Evolutionary conservation across 2,888 invertebrate species (phyloP), one percentile per base, ranked within the genome.

Genomic region (Aphodius sticticus): DNA sequence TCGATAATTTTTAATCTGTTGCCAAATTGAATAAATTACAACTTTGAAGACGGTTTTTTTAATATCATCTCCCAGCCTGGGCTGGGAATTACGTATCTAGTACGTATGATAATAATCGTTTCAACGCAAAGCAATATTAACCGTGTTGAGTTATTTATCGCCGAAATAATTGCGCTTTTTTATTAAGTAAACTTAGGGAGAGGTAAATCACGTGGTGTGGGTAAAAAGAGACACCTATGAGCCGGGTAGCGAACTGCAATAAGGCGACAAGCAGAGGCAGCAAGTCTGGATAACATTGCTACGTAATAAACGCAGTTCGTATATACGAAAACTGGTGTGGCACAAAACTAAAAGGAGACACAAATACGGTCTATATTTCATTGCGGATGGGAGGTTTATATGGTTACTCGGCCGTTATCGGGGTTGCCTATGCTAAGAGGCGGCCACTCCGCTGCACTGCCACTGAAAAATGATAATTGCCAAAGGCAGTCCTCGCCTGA

Each of bases 361-460:
- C 53, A 53, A 53, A 53, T 53, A 53, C 53, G 53, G 7, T 12
- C 86, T 87, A 88, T 87, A 87, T 87, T 87, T 87, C 87, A 88
- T 88, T 87, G 87, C 86, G 85, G 87, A 87, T 87, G 86, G 85
- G 87, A 85, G 86, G 85, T 86, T 87, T 87, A 87, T 86, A 86
- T 85, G 86, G 85, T 86, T 26, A 81, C 84, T 81, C 82, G 83
- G 85, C 85, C 86, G 86, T 88, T 88, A 88, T 88, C 87, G 86
- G 85, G 84, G 84, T 84, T 86, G 87, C 87, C 88, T 88, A 88
- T 87, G 84, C 83, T 83, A 9, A 81, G 82, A 82, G 83, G 83
- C 84, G 84, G 78, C 71, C 71, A 78, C 78, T 77, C 75, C 69
- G 79, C 81, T 76, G 74, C 36, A 26, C 37, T 74, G 26, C 74